Conservation (phyloP, 1,140 invertebrate genomes). For the Apolygus lucorum region DNA sequence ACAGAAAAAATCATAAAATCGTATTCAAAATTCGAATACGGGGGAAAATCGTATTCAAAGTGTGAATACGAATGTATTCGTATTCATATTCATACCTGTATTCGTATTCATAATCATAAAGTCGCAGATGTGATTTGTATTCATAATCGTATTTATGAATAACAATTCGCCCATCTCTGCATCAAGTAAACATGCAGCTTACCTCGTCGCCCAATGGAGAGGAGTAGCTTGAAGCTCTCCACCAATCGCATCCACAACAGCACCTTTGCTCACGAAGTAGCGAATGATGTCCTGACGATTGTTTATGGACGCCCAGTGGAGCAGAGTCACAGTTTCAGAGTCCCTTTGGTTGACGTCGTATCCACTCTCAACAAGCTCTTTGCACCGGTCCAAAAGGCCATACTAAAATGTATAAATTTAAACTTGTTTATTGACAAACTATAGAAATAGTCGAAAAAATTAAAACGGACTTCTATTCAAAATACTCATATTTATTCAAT, state of each 20-base stretch:
- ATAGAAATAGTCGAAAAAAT: no score
- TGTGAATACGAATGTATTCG: no score
- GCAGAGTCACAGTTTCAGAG: conserved; percentile 83
- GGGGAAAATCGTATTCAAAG: no score
- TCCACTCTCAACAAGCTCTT: conserved; percentile 66
- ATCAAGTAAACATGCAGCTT: conserved; percentile 17
- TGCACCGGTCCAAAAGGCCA: conserved; percentile 31
- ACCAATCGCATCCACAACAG: conserved; percentile 85
- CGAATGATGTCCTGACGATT: conserved; percentile 85
- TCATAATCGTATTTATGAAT: no score
- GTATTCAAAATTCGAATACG: no score
- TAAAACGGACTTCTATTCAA: no score
- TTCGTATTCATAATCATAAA: not conserved
- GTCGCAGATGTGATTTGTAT: no score
- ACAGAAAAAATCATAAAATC: no score
- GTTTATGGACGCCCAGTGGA: conserved; percentile 99
- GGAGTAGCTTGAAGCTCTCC: conserved; percentile 93
- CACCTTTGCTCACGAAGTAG: conserved; percentile 78
- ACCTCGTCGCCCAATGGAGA: conserved; percentile 93
- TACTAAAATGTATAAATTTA: conserved; percentile 28
- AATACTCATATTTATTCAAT: no score
- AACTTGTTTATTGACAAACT: no score
- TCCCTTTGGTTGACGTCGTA: conserved; percentile 86
- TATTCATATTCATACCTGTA: not conserved
- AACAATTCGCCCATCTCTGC: no score